These are phyloP conservation scores for Gopherus flavomarginatus DNA, from an alignment of 2,113 vertebrate species.

Conservation along the genomic window DNA sequence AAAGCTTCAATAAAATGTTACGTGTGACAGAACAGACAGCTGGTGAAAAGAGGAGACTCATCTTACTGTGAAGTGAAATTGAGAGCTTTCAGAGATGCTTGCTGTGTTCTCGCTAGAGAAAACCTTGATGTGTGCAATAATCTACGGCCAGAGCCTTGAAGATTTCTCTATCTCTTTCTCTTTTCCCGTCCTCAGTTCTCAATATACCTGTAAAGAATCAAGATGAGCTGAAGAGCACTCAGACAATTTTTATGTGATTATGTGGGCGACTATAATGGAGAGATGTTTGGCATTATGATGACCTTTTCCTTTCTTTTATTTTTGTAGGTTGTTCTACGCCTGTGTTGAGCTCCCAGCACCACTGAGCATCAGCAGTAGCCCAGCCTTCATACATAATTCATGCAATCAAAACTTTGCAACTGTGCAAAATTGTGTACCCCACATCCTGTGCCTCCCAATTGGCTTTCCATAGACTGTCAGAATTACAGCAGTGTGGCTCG, in stretches of 20 bases:
- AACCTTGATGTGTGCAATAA: conserved; percentile 13
- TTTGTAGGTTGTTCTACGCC: conserved; percentile 3
- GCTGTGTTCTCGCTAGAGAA: conserved; percentile 1
- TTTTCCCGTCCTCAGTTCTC: neutral
- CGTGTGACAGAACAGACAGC: conserved; percentile 32
- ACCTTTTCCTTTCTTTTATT: conserved; percentile 16
- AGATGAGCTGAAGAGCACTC: neutral
- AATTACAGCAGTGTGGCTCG: conserved; percentile 62
- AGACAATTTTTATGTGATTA: conserved; percentile 19
- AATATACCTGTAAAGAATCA: conserved; percentile 13
- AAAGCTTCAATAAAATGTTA: conserved; percentile 59
- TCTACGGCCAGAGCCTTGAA: conserved; percentile 4
- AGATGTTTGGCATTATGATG: conserved; percentile 8
- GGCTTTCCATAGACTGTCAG: conserved; percentile 61
- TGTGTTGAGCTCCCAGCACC: conserved; percentile 49
- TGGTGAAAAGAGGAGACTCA: neutral
- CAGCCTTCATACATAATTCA: conserved; percentile 79
- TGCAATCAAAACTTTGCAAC: conserved; percentile 80
- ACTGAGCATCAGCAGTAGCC: conserved; percentile 50
- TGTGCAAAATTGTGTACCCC: conserved; percentile 68
- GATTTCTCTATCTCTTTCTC: neutral
- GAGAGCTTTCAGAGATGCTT: conserved; percentile 42
- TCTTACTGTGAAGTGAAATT: conserved; percentile 46
- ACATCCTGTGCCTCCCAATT: conserved; percentile 71
- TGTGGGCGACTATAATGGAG: neutral